These are phyloP conservation scores for Menidia beryllina DNA, from an alignment of 2,113 vertebrate genomes.

Conservation along the genomic window DNA sequence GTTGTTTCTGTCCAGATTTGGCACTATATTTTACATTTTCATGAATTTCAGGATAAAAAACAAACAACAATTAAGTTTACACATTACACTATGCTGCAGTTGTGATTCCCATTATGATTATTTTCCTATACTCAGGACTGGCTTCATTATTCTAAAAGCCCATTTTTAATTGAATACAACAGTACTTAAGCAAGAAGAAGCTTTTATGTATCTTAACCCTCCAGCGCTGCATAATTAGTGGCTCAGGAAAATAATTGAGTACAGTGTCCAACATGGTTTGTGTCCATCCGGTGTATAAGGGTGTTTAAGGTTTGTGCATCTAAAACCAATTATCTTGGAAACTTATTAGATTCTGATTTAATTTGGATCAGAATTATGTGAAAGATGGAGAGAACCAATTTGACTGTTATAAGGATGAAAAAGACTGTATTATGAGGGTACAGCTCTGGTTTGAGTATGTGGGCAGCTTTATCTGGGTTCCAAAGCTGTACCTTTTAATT, in stretches of 20 bases:
- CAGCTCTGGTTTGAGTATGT: constrained; percentile 26
- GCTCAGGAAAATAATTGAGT: constrained; percentile 22
- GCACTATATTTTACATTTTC: no score
- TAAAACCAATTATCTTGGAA: no score
- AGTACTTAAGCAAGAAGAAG: constrained; percentile 39
- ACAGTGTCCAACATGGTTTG: not conserved
- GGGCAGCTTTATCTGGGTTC: not conserved
- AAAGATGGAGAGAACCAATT: not conserved
- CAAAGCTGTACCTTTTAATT: constrained; percentile 3
- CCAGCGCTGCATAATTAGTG: constrained; percentile 35
- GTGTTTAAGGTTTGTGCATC: no score
- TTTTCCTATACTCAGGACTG: constrained; percentile 28
- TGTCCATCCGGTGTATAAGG: not conserved
- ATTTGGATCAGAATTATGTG: not conserved
- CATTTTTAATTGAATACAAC: constrained; percentile 44
- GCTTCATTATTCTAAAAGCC: constrained; percentile 36
- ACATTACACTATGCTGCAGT: no score
- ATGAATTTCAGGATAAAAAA: no score
- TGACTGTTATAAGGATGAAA: constrained; percentile 12
- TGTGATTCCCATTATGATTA: constrained; percentile 12
- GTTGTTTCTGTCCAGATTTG: no score
- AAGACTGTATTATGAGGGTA: not conserved
- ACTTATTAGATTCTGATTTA: not conserved
- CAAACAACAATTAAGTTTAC: no score
- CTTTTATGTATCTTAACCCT: constrained; percentile 29